Base-by-base conservation (phyloP, 2,888 invertebrate genomes). In the Odontomyia ornata region DNA sequence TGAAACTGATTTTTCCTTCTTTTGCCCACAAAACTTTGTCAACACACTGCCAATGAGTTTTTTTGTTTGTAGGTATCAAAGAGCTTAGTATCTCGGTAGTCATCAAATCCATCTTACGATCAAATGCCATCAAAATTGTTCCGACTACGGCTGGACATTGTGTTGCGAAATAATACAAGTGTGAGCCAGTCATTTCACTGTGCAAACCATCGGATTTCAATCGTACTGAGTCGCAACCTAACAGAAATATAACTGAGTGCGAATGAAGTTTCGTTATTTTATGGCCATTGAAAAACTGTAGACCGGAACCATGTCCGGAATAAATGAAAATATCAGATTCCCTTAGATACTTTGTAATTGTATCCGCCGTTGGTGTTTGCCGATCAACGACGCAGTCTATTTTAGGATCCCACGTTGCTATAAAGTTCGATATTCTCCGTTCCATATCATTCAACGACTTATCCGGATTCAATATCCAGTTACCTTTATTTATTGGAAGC, bases 241-340 rank as follows among this genome's bases (percentile, higher is more conserved):
- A 91, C 13, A 93, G 86, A 64, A 93, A 85, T 13, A 90, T 89
- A 15, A 90, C 89, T 1, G 91, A 88, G 64, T 88, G 87, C 62
- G 90, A 88, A 64, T 87, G 83, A 60, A 89, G 83, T 80, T 88
- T 88, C 81, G 90, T 89, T 65, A 93, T 86, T 79, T 88, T 85
- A 56, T 89, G 88, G 27, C 88, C 88, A 18, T 88, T 86, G 67
- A 91, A 85, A 82, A 89, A 91, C 81, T 90, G 90, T 57, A 89
- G 85, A 0, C 93, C 93, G 78, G 89, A 89, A 2, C 93, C 92
- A 84, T 93, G 93, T 27, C 93, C 93, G 82, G 89, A 89, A 84
- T 92, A 93, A 18, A 92, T 92, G 82, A 65, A 83, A 79, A 91
- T 88, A 82, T 91, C 90, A 25, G 87, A 73, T 30, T 73, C 57